A percentile compares a stretch with the other conserved stretches of the same genome.
Conservation (phyloP, 2,797 vertebrate species). For the Gadopsis marmoratus region DNA sequence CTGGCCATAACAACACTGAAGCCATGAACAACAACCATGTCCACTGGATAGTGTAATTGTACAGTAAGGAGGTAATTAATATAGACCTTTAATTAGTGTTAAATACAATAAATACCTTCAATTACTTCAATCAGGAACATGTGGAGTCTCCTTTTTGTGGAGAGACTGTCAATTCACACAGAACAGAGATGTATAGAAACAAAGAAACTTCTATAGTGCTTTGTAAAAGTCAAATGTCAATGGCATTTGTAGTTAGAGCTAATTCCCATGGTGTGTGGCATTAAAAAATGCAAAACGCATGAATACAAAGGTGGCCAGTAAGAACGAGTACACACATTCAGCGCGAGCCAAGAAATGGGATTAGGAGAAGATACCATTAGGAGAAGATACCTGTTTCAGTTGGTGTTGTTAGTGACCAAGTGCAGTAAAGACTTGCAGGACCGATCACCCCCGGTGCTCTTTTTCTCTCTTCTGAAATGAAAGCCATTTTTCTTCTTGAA, state of each 20-base stretch:
- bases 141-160: slow-evolving; percentile 29
- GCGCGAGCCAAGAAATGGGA: slow-evolving; percentile 66
- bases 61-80: slow-evolving; percentile 35
- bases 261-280: slow-evolving; percentile 73
- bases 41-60: slow-evolving; percentile 11
- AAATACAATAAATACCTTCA: slow-evolving; percentile 47
- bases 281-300: slow-evolving; percentile 64
- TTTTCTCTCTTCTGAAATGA: slow-evolving; percentile 51
- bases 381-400: slow-evolving; percentile 56
- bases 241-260: slow-evolving; percentile 65
- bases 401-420: slow-evolving; percentile 47
- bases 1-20: slow-evolving; percentile 5
- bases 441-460: slow-evolving; percentile 22
- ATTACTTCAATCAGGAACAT: slow-evolving; percentile 50
- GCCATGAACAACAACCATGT: slow-evolving; percentile 8
- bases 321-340: slow-evolving; percentile 64
- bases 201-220: slow-evolving; percentile 48
- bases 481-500: slow-evolving; percentile 59
- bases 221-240: slow-evolving; percentile 73
- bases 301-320: slow-evolving; percentile 61
- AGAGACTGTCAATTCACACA: slow-evolving; percentile 19
- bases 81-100: slow-evolving; percentile 57
- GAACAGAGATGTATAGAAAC: slow-evolving; percentile 41
- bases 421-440: slow-evolving; percentile 28
- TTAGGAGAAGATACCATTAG: slow-evolving; percentile 73